These are phyloP conservation scores for Chionis minor DNA, from an alignment of 2,113 vertebrate genomes.

Conservation along the genomic window DNA sequence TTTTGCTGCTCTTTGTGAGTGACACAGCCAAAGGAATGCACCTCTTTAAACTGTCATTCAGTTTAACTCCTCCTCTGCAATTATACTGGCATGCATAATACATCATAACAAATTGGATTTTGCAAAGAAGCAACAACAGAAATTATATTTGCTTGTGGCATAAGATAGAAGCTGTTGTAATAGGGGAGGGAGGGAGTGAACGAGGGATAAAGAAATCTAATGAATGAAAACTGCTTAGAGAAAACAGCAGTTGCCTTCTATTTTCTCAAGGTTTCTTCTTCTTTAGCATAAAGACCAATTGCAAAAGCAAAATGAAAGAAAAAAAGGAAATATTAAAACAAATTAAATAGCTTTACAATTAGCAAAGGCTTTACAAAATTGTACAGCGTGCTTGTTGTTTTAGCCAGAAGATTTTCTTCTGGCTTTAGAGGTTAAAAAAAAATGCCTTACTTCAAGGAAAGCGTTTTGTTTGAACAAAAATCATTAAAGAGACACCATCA, in stretches of 20 bases:
- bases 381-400: not conserved
- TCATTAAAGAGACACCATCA: not conserved
- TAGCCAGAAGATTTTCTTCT: not conserved
- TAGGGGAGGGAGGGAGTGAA: not conserved
- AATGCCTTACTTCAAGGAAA: conserved; percentile 36
- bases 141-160: conserved; percentile 63
- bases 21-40: conserved; percentile 54
- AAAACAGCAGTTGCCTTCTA: not conserved
- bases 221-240: conserved; percentile 39
- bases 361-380: conserved; percentile 3
- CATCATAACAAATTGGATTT: conserved; percentile 74
- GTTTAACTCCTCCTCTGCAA: conserved; percentile 69
- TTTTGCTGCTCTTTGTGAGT: conserved; percentile 46
- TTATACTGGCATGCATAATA: conserved; percentile 71
- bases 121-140: conserved; percentile 47
- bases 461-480: not conserved
- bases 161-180: conserved; percentile 40
- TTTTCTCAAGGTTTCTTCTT: conserved; percentile 36
- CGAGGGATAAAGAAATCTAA: conserved; percentile 18
- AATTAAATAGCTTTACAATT: conserved; percentile 6
- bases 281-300: not conserved
- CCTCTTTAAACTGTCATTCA: conserved; percentile 66
- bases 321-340: conserved; percentile 28
- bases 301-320: not conserved
- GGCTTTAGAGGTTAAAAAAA: conserved; percentile 33